Evolutionary conservation across 1,140 invertebrate species (phyloP), one percentile per base, ranked within the genome.

Genomic region (Aphelinus atriplicis): DNA sequence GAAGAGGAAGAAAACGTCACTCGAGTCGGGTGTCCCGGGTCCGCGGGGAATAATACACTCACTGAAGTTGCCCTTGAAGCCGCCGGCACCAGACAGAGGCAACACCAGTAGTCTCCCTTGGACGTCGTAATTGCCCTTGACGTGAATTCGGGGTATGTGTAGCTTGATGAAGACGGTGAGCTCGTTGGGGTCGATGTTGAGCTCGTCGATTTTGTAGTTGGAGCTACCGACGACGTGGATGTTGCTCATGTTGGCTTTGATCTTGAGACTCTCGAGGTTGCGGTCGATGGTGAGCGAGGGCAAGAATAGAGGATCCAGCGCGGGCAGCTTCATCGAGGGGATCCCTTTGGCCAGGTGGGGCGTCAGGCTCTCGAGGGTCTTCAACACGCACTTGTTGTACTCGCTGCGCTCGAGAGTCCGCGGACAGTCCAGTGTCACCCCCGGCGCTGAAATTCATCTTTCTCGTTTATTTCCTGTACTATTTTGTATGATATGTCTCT

Each of bases 61-160:
- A 94, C 93, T 92, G 84, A 94, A 92, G 81, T 93, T 93, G 82
- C 92, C 91, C 79, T 85, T 89, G 71, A 93, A 90, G 64, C 84
- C 89, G 58, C 93, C 93, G 83, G 89, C 89, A 60, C 92, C 92
- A 79, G 87, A 90, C 58, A 94, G 87, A 51, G 92, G 91, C 7
- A 93, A 84, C 7, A 92, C 83, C 1, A 94, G 83, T 1, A 94
- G 81, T 56, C 90, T 89, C 65, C 93, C 93, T 7, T 89, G 88
- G 2, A 93, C 90, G 71, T 93, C 92, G 79, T 93, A 93, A 69
- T 93, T 91, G 51, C 91, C 90, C 2, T 85, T 86, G 26, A 93
- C 88, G 56, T 90, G 81, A 51, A 92, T 76, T 66, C 89, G 86
- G 0, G 92, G 92, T 2, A 94, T 80, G 3, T 85, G 88, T 9